Evolutionary conservation across 2,113 vertebrate species (phyloP), one percentile per base, ranked within the genome.

Genomic region (Beaufortia kweichowensis): DNA sequence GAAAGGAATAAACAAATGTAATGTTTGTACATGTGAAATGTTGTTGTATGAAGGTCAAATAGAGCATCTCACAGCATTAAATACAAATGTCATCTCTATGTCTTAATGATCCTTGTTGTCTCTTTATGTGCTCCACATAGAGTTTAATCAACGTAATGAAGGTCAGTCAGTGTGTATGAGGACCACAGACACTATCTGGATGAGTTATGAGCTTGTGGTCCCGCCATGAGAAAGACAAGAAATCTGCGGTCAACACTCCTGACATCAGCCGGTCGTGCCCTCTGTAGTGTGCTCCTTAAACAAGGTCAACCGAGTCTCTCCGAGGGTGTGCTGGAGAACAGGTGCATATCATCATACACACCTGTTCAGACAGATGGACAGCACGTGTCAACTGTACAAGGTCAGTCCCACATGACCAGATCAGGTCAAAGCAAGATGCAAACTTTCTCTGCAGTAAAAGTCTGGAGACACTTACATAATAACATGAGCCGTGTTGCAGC

Each of bases 291-390:
- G 28, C 63, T 17, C 24, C 55, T 50, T 59, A 41, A 4, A 26
- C 59, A 67, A 62, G 33, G 66, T 66, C 64, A 50, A 31, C 2
- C 21, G 56, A 11, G 35, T 21, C 24, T 63, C 41, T 61, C 28
- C 56, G 23, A 11, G 50, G 29, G 67, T 48, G 57, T 64, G 26
- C 56, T 19, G 39, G 26, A 53, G 63, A 81, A 57, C 79, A 66
- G 26, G 61, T 67, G 79, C 60, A 55, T 50, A 55, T 50, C 57
- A 28, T 14, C 72, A 80, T 14, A 64, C 26, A 43, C 66, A 71
- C 73, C 73, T 41, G 60, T 57, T 71, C 75, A 28, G 55, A 66
- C 35, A 60, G 56, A 74, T 26, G 31, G n/a, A 55, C 63, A 56
- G 10, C n/a, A 7, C 28, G 5, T 48, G 11, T 67, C 56, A 67